Base-by-base conservation (phyloP, 2,888 invertebrate genomes). In the Dusona sp. region DNA sequence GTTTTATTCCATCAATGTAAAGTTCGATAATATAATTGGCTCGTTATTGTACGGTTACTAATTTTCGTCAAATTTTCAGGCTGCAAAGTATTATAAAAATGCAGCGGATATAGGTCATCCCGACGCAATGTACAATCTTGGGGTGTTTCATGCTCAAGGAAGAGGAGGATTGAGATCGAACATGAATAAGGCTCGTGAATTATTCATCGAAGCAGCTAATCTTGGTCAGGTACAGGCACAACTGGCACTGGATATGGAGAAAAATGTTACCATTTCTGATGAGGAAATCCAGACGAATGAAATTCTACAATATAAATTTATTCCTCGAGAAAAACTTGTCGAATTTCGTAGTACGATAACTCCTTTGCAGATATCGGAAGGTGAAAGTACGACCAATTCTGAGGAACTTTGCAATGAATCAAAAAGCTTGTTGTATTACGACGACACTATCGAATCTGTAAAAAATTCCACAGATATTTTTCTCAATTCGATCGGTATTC, bases 71-170 rank as follows among this genome's bases (percentile, higher is more conserved):
- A 33, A 42, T 89, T 92, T 91, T 51, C 90, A 97, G 97, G 97
- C 97, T 72, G 96, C 96, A 92, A 95, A 96, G 91, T 95, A 96
- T 91, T 97, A 97, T 91, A 94, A 95, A 86, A 94, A 95, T 83
- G 97, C 97, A 61, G 96, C 96, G 25, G 94, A 95, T 13, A 93
- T 95, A 75, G 96, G 96, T 51, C 97, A 97, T 91, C 95, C 96
- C 2, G 95, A 95, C 86, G 97, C 97, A 0, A 95, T 96, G 90
- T 97, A 96, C 92, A 97, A 97, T 92, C 95, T 97, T 77, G 97
- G 96, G 3, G 95, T 97, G 72, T 96, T 96, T 90, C 95, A 96
- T 92, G 96, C 96, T 2, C 96, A 96, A 91, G 97, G 96, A 0
- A 94, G 95, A 87, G 96, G 96, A 19, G 96, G 96, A 0, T 93